phyloP scores from a whole-genome alignment of 2,888 invertebrate genomes.

The Odontocerum albicorne region DNA sequence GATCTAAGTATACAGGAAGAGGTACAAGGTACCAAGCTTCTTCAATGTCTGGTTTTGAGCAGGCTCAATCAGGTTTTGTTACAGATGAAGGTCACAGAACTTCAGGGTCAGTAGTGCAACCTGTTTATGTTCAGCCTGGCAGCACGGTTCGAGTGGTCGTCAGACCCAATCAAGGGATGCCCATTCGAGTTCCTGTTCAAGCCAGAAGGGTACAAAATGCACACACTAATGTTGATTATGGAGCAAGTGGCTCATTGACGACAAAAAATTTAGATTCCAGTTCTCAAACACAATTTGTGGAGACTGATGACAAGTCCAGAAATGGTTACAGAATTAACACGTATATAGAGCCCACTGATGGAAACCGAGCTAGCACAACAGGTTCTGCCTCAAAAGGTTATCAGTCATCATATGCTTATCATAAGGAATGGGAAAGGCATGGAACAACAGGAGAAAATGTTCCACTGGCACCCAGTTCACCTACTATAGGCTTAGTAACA shows the following conservation, averaged over 20 bases:
- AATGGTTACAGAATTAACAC: neutral
- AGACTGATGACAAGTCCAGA: neutral
- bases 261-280: neutral
- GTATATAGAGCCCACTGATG: neutral
- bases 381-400: constrained; percentile 7
- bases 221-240: neutral
- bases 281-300: neutral
- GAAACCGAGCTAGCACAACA: neutral
- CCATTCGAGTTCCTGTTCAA: constrained; percentile 18
- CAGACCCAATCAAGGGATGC: constrained; percentile 14
- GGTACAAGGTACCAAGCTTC: constrained; percentile 5
- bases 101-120: neutral
- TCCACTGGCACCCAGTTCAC: neutral
- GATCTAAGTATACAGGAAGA: constrained; percentile 10
- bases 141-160: constrained; percentile 12
- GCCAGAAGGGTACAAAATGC: neutral
- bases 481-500: neutral
- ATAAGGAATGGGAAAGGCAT: constrained; percentile 27
- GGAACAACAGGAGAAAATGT: constrained; percentile 3
- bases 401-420: constrained; percentile 28
- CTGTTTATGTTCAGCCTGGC: constrained; percentile 16
- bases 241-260: neutral
- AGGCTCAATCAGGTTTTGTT: neutral
- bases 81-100: constrained; percentile 5
- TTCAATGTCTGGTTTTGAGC: constrained; percentile 3